Conservation (phyloP, 2,113 vertebrate genomes). For the Xenopus laevis region DNA sequence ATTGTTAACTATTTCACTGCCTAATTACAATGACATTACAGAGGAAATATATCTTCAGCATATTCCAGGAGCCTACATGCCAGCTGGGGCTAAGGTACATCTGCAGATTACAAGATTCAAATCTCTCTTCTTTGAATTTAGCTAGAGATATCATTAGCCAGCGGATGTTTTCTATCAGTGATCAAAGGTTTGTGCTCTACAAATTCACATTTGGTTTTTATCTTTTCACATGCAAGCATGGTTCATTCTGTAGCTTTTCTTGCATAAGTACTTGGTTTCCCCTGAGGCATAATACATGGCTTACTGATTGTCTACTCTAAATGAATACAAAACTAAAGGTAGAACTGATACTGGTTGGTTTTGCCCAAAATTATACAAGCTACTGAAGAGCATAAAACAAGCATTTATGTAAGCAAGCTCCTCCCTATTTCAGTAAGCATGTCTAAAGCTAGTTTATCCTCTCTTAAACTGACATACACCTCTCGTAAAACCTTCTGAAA, state of each 20-base stretch:
- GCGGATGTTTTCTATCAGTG: slow-evolving; percentile 26
- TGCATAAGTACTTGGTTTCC: background rate
- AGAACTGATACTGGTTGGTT: too few relatives aligned
- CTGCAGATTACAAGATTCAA: slow-evolving; percentile 57
- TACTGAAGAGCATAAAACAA: too few relatives aligned
- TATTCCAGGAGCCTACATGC: background rate
- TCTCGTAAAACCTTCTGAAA: too few relatives aligned
- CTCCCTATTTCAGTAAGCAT: too few relatives aligned
- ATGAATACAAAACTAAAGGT: too few relatives aligned
- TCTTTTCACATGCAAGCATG: background rate
- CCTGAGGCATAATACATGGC: too few relatives aligned
- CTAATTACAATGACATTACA: background rate
- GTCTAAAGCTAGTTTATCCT: too few relatives aligned
- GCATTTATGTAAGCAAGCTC: too few relatives aligned
- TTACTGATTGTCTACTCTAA: too few relatives aligned
- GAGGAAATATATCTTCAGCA: background rate
- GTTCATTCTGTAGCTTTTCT: slow-evolving; percentile 23
- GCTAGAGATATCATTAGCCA: slow-evolving; percentile 49
- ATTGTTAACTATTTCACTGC: slow-evolving; percentile 37
- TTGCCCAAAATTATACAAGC: too few relatives aligned
- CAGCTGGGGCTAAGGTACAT: slow-evolving; percentile 45
- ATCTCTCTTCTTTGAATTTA: slow-evolving; percentile 55
- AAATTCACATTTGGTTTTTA: slow-evolving; percentile 16
- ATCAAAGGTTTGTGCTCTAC: slow-evolving; percentile 40
- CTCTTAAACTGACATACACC: too few relatives aligned